Evolutionary conservation across 2,113 vertebrate species (phyloP).

Genomic region (Bujurquina vittata): DNA sequence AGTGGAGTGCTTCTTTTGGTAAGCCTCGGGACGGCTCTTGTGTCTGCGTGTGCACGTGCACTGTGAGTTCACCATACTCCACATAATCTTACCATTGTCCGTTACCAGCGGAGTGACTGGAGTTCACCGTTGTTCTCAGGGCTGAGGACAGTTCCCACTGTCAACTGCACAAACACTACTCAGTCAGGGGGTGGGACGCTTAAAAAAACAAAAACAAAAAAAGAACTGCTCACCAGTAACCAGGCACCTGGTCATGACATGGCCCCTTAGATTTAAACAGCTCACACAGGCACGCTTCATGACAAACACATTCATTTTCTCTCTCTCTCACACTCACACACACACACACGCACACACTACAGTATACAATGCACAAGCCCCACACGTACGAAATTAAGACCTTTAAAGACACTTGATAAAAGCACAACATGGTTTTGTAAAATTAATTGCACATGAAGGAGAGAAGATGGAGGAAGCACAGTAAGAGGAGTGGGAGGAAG

Average conservation of each 20-base stretch:
- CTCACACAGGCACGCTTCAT: conserved; percentile 40
- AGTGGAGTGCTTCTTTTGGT: conserved; percentile 72
- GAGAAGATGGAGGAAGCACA: conserved; percentile 59
- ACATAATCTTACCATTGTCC: conserved; percentile 56
- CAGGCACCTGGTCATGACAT: conserved; percentile 66
- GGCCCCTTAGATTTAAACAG: conserved; percentile 51
- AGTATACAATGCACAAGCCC: conserved; percentile 72
- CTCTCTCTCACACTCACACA: not conserved
- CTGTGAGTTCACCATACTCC: conserved; percentile 50
- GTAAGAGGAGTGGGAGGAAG: not conserved
- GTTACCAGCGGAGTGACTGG: conserved; percentile 43
- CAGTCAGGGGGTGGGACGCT: conserved; percentile 22
- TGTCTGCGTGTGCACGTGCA: conserved; percentile 36
- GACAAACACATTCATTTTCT: not conserved
- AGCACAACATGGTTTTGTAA: conserved; percentile 87
- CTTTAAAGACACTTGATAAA: conserved; percentile 69
- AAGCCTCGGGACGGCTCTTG: conserved; percentile 56
- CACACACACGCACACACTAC: conserved; percentile 53
- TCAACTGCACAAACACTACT: conserved; percentile 77
- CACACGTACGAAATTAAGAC: conserved; percentile 75
- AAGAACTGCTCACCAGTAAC: conserved; percentile 43
- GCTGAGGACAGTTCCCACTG: conserved; percentile 57
- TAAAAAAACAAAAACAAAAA: not conserved
- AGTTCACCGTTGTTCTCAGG: conserved; percentile 47
- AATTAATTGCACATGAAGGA: conserved; percentile 83